These are phyloP conservation scores for Amblyteles armatorius DNA, from an alignment of 2,888 invertebrate species.

Conservation along the genomic window DNA sequence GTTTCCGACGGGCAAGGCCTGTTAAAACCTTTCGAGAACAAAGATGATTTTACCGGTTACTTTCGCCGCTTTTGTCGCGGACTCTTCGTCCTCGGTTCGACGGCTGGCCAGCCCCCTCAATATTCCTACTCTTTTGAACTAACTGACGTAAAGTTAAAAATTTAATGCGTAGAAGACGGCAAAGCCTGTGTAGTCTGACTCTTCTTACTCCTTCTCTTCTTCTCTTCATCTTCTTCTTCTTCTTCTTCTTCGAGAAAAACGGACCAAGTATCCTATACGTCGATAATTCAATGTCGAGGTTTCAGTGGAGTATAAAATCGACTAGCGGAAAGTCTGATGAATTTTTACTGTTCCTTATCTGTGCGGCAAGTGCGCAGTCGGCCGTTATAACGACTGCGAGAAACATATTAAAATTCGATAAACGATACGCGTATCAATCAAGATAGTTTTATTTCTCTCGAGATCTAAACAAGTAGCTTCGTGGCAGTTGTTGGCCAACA, in stretches of 20 bases:
- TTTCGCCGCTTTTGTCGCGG: conserved; percentile 30
- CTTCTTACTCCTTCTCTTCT: conserved; percentile 14
- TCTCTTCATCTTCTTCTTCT: conserved; percentile 18
- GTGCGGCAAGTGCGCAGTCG: conserved; percentile 2
- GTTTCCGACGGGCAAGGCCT: neutral
- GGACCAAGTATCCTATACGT: conserved; percentile 63
- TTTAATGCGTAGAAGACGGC: conserved; percentile 23
- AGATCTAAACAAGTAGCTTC: conserved; percentile 48
- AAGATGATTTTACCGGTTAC: conserved; percentile 31
- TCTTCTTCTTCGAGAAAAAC: conserved; percentile 39
- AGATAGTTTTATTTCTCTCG: conserved; percentile 52
- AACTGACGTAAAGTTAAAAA: conserved; percentile 18
- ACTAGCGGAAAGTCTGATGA: conserved; percentile 62
- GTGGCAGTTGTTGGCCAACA: conserved; percentile 60
- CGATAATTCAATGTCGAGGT: conserved; percentile 60
- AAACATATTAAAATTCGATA: conserved; percentile 45
- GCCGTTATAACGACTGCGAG: conserved; percentile 34
- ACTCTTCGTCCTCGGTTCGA: conserved; percentile 13
- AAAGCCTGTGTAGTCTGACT: conserved; percentile 8
- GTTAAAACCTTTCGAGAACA: conserved; percentile 17
- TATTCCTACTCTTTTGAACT: conserved; percentile 34
- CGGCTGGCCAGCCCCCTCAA: conserved; percentile 56
- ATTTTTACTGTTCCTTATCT: conserved; percentile 49
- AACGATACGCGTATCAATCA: conserved; percentile 36
- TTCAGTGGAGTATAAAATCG: conserved; percentile 58